phyloP scores from a whole-genome alignment of 2,888 invertebrate species.

The Brachypterus glaber region DNA sequence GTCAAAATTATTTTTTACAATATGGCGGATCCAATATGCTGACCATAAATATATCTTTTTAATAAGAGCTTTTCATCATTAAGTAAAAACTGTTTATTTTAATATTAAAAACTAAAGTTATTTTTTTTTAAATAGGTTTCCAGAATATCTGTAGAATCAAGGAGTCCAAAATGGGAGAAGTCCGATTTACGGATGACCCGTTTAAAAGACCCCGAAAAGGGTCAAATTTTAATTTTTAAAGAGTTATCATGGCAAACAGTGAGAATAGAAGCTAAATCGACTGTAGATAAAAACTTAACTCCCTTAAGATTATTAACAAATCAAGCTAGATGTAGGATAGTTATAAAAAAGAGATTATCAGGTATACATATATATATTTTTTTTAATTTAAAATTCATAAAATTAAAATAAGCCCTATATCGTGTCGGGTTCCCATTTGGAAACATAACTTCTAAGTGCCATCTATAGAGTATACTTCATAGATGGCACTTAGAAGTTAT shows the following conservation, averaged over 20 bases:
- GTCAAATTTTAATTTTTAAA: conserved; percentile 92
- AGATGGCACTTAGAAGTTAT: too few relatives aligned
- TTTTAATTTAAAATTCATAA: conserved; percentile 4
- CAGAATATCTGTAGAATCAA: conserved; percentile 86
- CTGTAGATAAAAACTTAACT: conserved; percentile 64
- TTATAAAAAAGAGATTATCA: conserved; percentile 85
- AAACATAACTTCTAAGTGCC: too few relatives aligned
- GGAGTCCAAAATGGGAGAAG: conserved; percentile 81
- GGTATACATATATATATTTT: conserved; percentile 44
- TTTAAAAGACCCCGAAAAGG: conserved; percentile 79
- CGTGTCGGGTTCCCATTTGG: too few relatives aligned
- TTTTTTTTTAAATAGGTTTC: conserved; percentile 57
- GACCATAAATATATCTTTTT: conserved; percentile 3
- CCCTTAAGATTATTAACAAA: conserved; percentile 88
- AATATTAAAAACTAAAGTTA: too few relatives aligned
- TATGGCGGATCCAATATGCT: not conserved
- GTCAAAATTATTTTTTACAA: too few relatives aligned
- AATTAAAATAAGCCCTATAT: too few relatives aligned
- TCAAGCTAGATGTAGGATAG: conserved; percentile 88
- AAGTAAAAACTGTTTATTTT: conserved; percentile 3
- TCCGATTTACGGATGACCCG: conserved; percentile 84
- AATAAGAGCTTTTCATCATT: conserved; percentile 3
- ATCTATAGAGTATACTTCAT: too few relatives aligned
- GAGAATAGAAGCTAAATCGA: conserved; percentile 86
- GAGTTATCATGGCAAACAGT: conserved; percentile 96